These are phyloP conservation scores for Heloderma charlesbogerti DNA, from an alignment of 2,113 vertebrate genomes.

Conservation along the genomic window DNA sequence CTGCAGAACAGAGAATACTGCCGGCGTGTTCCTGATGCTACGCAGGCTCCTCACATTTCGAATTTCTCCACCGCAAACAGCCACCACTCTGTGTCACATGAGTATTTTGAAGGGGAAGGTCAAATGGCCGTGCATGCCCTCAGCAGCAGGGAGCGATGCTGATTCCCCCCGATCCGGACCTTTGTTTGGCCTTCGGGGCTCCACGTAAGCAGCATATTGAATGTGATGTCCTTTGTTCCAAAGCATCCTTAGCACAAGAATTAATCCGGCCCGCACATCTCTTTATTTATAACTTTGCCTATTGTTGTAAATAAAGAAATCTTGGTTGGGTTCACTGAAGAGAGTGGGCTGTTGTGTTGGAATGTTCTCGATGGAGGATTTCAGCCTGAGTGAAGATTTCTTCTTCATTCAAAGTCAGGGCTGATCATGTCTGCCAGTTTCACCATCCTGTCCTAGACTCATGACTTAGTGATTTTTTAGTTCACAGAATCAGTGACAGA, in stretches of 20 bases:
- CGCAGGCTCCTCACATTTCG: neutral
- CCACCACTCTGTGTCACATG: too few relatives aligned
- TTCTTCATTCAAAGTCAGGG: conserved; percentile 11
- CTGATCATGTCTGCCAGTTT: conserved; percentile 8
- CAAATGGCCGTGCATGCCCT: neutral
- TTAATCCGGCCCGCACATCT: neutral
- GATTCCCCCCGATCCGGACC: neutral
- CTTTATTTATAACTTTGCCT: neutral
- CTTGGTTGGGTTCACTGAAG: neutral
- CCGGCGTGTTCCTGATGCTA: neutral
- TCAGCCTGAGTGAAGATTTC: neutral
- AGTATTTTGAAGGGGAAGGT: too few relatives aligned
- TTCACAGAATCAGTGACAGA: conserved; percentile 46
- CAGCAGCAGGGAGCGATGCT: neutral
- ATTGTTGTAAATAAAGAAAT: neutral
- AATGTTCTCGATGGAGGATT: neutral
- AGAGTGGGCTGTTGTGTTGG: too few relatives aligned
- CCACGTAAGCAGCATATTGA: neutral
- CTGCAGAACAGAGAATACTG: neutral
- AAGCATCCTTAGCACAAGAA: neutral
- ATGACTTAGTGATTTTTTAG: neutral
- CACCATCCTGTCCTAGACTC: neutral
- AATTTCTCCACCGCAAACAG: neutral
- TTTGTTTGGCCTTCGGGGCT: neutral
- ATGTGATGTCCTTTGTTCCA: neutral